Conservation (phyloP, 2,888 invertebrate genomes). For the Drosophila melanosoma region DNA sequence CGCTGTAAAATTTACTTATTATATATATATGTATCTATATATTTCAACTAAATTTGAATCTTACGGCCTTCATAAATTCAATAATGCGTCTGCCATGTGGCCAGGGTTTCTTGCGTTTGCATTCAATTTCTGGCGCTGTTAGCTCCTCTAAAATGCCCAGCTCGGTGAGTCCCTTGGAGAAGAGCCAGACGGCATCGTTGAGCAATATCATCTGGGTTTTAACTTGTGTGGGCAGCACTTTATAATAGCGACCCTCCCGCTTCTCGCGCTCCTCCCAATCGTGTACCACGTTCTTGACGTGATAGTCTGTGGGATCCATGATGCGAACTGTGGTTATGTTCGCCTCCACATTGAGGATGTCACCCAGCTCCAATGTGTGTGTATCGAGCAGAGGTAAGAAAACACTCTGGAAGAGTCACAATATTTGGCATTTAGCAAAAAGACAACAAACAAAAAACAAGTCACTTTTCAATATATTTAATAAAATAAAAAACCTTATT, state of each 20-base stretch:
- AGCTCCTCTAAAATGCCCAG: slow-evolving; percentile 83
- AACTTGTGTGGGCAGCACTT: slow-evolving; percentile 73
- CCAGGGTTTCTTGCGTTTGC: slow-evolving; percentile 86
- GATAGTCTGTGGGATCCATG: slow-evolving; percentile 84
- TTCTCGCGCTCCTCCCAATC: slow-evolving; percentile 84
- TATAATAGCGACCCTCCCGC: slow-evolving; percentile 77
- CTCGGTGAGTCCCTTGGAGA: slow-evolving; percentile 86
- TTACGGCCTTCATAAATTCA: slow-evolving; percentile 89
- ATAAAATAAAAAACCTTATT: background rate
- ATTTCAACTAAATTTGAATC: slow-evolving; percentile 39
- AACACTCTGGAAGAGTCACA: slow-evolving; percentile 85
- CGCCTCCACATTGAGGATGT: slow-evolving; percentile 84
- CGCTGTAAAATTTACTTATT: slow-evolving; percentile 62
- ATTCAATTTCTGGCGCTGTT: slow-evolving; percentile 78
- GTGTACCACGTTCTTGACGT: slow-evolving; percentile 83
- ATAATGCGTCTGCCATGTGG: slow-evolving; percentile 88
- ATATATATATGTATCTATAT: background rate
- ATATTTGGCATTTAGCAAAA: too few relatives aligned
- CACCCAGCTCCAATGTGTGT: slow-evolving; percentile 85
- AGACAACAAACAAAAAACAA: too few relatives aligned
- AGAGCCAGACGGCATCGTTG: slow-evolving; percentile 89
- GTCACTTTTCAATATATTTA: too few relatives aligned
- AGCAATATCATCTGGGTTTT: slow-evolving; percentile 88
- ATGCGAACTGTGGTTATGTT: slow-evolving; percentile 84
- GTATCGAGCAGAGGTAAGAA: slow-evolving; percentile 86